phyloP scores from a whole-genome alignment of 2,113 vertebrate genomes.

The Prionailurus viverrinus region DNA sequence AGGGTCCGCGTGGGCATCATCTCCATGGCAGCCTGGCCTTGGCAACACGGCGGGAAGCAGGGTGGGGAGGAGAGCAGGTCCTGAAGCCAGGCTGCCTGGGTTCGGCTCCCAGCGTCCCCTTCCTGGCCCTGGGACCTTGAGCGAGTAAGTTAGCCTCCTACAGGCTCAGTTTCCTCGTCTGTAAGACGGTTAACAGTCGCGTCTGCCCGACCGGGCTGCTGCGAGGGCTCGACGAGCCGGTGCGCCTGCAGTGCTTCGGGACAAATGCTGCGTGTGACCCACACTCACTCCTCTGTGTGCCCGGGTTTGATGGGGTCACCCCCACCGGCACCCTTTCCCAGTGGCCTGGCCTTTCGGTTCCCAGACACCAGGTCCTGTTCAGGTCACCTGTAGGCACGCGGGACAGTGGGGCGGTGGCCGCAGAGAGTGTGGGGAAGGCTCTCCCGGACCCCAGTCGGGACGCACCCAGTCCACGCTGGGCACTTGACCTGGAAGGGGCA shows the following conservation, averaged over 20 bases:
- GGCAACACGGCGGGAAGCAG: too few relatives aligned
- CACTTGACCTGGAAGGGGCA: neutral
- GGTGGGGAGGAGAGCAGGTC: neutral
- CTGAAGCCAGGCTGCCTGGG: neutral
- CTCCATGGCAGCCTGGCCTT: neutral
- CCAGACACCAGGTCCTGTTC: too few relatives aligned
- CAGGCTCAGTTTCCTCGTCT: neutral
- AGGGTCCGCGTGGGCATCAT: fast-evolving
- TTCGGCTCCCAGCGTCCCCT: neutral
- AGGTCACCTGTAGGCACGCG: neutral
- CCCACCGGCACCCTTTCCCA: neutral
- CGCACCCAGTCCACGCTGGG: too few relatives aligned
- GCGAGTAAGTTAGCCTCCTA: neutral
- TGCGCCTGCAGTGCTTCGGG: neutral
- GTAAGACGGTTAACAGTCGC: neutral
- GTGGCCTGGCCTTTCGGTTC: neutral
- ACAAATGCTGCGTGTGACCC: neutral
- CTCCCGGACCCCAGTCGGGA: neutral
- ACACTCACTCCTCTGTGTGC: neutral
- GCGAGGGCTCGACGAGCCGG: neutral
- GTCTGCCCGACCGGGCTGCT: neutral
- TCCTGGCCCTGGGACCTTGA: neutral
- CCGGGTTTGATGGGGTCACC: too few relatives aligned
- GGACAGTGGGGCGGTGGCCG: neutral
- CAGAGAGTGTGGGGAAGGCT: neutral